Conservation (phyloP, 2,888 invertebrate genomes). For the Aelia acuminata region DNA sequence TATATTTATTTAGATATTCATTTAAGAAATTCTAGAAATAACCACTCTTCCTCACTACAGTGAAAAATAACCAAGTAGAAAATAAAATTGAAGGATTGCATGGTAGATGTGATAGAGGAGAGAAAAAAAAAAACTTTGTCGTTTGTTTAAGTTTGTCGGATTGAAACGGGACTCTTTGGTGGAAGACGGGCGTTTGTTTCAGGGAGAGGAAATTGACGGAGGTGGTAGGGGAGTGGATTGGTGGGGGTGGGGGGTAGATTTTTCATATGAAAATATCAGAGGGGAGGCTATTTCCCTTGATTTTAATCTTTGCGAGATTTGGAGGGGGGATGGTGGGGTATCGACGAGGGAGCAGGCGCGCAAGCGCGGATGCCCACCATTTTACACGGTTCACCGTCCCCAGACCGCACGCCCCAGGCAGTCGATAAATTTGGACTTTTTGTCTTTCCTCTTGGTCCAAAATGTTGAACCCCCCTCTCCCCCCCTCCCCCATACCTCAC, state of each 20-base stretch:
- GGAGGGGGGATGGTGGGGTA: constrained; percentile 49
- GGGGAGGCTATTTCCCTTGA: constrained; percentile 58
- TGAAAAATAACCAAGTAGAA: too few relatives aligned
- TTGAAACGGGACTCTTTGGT: not conserved
- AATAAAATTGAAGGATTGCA: too few relatives aligned
- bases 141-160: constrained; percentile 6
- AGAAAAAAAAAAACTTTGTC: not conserved
- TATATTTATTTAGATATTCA: too few relatives aligned
- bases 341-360: constrained; percentile 37
- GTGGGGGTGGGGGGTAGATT: not conserved
- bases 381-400: constrained; percentile 56
- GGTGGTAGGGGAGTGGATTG: not conserved
- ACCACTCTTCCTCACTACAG: too few relatives aligned
- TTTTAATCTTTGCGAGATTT: constrained; percentile 59
- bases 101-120: not conserved
- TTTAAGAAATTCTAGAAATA: too few relatives aligned
- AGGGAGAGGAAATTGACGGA: not conserved
- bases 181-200: not conserved
- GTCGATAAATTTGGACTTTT: constrained; percentile 58
- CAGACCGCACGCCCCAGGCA: constrained; percentile 50
- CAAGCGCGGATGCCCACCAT: constrained; percentile 50
- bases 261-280: constrained; percentile 52
- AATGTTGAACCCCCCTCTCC: constrained; percentile 12
- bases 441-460: constrained; percentile 51
- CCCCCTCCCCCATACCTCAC: not conserved